Evolutionary conservation across 1,140 invertebrate genomes (phyloP).

Genomic region (Drosophila erecta): DNA sequence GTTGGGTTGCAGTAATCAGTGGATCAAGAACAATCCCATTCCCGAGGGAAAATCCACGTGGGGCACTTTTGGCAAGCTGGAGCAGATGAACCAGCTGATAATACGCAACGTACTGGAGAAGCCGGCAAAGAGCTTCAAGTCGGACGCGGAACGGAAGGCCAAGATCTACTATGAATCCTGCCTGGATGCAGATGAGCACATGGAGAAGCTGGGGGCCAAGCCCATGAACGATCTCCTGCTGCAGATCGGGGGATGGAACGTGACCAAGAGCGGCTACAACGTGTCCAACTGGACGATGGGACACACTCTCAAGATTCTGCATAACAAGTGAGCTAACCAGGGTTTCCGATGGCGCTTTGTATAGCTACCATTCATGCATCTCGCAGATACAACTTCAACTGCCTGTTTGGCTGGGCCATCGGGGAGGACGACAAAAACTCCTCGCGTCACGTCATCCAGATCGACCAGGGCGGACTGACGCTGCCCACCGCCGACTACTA

Average conservation of each 20-base stretch:
- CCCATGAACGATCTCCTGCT: constrained; percentile 92
- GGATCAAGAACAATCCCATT: constrained; percentile 96
- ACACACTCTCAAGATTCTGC: constrained; percentile 90
- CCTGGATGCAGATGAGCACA: constrained; percentile 95
- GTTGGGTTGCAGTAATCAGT: constrained; percentile 88
- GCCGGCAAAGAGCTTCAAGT: constrained; percentile 87
- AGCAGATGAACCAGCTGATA: constrained; percentile 96
- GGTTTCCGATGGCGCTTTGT: too few species aligned
- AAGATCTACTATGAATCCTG: constrained; percentile 96
- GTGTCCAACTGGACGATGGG: constrained; percentile 91
- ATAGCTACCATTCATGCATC: background rate
- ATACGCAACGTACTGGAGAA: constrained; percentile 94
- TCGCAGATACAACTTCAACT: constrained; percentile 91
- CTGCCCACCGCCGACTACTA: constrained; percentile 96
- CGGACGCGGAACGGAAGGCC: constrained; percentile 94
- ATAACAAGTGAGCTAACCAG: constrained; percentile 87
- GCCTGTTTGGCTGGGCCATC: constrained; percentile 95
- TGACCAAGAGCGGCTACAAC: constrained; percentile 87
- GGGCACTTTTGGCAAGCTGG: constrained; percentile 97
- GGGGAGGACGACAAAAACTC: constrained; percentile 97
- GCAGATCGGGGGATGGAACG: constrained; percentile 91
- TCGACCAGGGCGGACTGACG: constrained; percentile 96
- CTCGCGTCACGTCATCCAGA: constrained; percentile 93
- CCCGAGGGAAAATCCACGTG: constrained; percentile 96
- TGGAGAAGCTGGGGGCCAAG: constrained; percentile 92